phyloP scores from a whole-genome alignment of 2,797 vertebrate species.

The Argya squamiceps region DNA sequence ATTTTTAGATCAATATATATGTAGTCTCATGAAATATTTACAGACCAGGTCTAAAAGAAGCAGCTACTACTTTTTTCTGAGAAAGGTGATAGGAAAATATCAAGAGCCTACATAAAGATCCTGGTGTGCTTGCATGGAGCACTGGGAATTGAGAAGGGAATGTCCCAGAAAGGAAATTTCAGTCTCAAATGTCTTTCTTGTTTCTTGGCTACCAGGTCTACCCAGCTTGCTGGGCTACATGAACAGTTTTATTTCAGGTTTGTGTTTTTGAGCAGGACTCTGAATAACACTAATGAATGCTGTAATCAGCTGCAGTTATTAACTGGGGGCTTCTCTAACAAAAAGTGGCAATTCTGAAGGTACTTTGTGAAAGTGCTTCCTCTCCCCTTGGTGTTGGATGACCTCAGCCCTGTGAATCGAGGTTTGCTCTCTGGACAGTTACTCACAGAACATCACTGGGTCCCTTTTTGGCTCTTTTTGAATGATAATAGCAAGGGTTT shows the following conservation, averaged over 20 bases:
- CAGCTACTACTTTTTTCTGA: not conserved
- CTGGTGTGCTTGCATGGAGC: not conserved
- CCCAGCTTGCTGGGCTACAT: rapidly evolving
- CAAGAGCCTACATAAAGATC: not conserved
- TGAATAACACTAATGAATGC: not conserved
- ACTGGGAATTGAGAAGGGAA: not conserved
- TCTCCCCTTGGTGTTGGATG: not conserved
- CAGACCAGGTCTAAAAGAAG: not conserved
- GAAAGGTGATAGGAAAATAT: not conserved
- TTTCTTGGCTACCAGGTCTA: not conserved
- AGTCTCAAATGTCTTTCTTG: not conserved
- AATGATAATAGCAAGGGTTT: constrained; percentile 46
- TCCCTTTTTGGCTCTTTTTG: constrained; percentile 4
- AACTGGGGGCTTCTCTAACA: not conserved
- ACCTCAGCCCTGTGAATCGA: not conserved
- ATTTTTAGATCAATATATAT: constrained; percentile 1
- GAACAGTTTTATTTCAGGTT: not conserved
- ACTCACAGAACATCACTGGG: not conserved
- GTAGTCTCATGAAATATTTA: constrained; percentile 22
- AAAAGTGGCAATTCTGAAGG: not conserved
- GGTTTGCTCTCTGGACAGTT: constrained; percentile 13
- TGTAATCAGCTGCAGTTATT: not conserved
- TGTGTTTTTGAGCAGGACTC: not conserved
- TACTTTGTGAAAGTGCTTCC: not conserved
- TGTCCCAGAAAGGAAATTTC: not conserved